These are phyloP conservation scores for Trissolcus japonicus DNA, from an alignment of 2,888 invertebrate species.

Conservation along the genomic window DNA sequence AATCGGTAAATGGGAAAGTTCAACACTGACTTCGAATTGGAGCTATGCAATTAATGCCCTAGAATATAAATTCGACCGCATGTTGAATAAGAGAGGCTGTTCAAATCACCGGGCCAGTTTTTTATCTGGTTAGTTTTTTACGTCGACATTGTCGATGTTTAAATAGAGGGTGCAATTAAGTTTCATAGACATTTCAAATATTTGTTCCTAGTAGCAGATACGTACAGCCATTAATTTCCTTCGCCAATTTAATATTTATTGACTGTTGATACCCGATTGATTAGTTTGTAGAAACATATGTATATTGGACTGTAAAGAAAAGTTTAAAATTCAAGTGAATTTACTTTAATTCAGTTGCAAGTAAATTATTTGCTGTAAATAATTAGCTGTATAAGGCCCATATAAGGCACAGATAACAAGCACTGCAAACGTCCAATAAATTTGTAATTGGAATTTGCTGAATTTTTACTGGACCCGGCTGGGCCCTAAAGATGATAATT, in stretches of 20 bases:
- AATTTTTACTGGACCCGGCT: too few relatives aligned
- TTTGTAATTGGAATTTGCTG: too few relatives aligned
- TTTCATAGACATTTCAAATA: slow-evolving; percentile 12
- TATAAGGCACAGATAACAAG: too few relatives aligned
- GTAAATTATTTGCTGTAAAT: too few relatives aligned
- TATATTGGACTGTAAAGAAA: too few relatives aligned
- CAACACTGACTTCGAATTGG: slow-evolving; percentile 50
- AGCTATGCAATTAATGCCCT: slow-evolving; percentile 48
- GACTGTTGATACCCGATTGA: not conserved
- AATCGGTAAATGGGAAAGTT: slow-evolving; percentile 58
- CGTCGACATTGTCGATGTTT: slow-evolving; percentile 32
- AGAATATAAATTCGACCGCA: slow-evolving; percentile 43
- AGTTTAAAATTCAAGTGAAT: too few relatives aligned
- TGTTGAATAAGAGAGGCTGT: slow-evolving; percentile 24
- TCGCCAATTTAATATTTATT: not conserved
- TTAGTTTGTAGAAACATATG: too few relatives aligned
- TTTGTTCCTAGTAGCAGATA: slow-evolving; percentile 5
- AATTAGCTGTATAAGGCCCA: too few relatives aligned
- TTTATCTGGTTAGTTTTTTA: slow-evolving; percentile 22
- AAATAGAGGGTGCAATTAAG: slow-evolving; percentile 35
- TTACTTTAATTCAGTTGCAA: too few relatives aligned
- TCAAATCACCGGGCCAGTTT: slow-evolving; percentile 20
- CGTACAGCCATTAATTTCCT: too few relatives aligned
- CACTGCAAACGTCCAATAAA: too few relatives aligned
- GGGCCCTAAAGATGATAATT: too few relatives aligned